phyloP scores from a whole-genome alignment of 2,113 vertebrate genomes.

The Thalassoma bifasciatum region DNA sequence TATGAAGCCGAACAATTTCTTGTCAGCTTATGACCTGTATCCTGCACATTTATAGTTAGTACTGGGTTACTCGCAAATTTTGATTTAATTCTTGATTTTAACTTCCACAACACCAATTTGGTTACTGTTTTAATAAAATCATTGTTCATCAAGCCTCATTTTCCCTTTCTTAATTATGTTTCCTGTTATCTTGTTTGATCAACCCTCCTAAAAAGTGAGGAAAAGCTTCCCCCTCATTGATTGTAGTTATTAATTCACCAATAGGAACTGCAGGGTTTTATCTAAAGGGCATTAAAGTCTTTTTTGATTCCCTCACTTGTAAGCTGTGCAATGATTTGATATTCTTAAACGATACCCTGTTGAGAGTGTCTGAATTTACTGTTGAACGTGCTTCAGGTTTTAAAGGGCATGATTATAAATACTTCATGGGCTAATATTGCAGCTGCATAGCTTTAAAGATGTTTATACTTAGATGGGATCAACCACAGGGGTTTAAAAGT shows the following conservation, averaged over 20 bases:
- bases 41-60: background rate
- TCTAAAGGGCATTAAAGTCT: background rate
- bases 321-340: conserved; percentile 26
- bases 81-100: background rate
- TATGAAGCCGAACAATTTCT: background rate
- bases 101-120: background rate
- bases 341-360: conserved; percentile 2
- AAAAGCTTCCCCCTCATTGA: background rate
- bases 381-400: conserved; percentile 21
- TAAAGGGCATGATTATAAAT: conserved; percentile 17
- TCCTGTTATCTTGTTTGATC: background rate
- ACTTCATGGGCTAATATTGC: background rate
- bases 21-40: background rate
- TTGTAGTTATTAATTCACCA: background rate
- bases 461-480: background rate
- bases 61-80: background rate
- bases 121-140: background rate
- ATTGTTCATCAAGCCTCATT: background rate
- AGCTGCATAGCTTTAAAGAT: background rate
- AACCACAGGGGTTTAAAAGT: background rate
- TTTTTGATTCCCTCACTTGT: background rate
- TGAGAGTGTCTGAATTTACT: conserved; percentile 24
- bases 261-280: background rate
- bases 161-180: too few species aligned
- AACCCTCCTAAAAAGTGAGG: background rate